These are phyloP conservation scores for Nilaparvata lugens DNA, from an alignment of 1,140 invertebrate genomes.

Conservation along the genomic window DNA sequence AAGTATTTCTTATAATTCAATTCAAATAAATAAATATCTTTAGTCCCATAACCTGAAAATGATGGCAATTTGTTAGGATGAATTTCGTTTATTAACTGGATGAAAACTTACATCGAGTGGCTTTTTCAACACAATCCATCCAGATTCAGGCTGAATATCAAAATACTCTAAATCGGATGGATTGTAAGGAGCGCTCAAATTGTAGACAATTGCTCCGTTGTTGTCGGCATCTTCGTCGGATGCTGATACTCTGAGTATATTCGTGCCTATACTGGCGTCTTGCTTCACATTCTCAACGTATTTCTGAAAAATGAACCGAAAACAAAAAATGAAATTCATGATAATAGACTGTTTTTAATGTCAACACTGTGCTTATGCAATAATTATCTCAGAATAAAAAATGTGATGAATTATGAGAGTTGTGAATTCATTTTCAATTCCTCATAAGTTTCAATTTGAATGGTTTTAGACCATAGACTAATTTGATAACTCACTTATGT, in stretches of 20 bases:
- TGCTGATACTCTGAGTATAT: conserved; percentile 86
- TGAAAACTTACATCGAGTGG: conserved; percentile 83
- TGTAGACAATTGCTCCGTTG: conserved; percentile 90
- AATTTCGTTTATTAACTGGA: neutral
- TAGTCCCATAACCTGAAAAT: neutral
- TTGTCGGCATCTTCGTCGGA: conserved; percentile 94
- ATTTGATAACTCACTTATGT: too few species aligned
- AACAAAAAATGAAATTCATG: too few species aligned
- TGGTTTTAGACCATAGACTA: too few species aligned
- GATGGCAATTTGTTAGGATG: neutral
- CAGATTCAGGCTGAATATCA: conserved; percentile 89
- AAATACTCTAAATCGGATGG: conserved; percentile 85
- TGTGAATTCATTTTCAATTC: too few species aligned
- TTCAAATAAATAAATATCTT: too few species aligned
- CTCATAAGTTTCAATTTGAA: too few species aligned
- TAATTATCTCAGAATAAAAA: too few species aligned
- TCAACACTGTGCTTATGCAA: too few species aligned
- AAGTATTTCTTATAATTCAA: too few species aligned
- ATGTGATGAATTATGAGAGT: too few species aligned
- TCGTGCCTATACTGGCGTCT: conserved; percentile 90
- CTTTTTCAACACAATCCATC: conserved; percentile 91
- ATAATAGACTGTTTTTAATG: too few species aligned
- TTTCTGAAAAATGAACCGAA: conserved; percentile 54
- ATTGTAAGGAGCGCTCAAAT: conserved; percentile 75
- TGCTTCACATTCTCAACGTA: conserved; percentile 95